A percentile compares a stretch with the other conserved stretches of the same genome.
These are phyloP conservation scores for Drosophila flavopinicola DNA, from an alignment of 2,888 invertebrate species.

Conservation along the genomic window DNA sequence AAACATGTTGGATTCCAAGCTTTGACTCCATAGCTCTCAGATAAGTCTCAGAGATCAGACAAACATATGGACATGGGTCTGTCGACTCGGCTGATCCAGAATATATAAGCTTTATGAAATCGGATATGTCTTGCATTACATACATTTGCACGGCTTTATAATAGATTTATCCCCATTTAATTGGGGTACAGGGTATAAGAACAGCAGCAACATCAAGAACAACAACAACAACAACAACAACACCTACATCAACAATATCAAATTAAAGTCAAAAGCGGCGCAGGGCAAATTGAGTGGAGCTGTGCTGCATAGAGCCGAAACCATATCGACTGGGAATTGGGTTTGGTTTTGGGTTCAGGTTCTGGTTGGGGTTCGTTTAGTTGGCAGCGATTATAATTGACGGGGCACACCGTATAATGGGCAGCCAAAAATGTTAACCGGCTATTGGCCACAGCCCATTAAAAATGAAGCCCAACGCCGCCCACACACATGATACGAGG, in stretches of 20 bases:
- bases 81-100: no score
- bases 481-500: background rate
- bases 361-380: conserved; percentile 6
- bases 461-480: conserved; percentile 41
- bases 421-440: conserved; percentile 53
- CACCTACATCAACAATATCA: conserved; percentile 67
- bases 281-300: conserved; percentile 15
- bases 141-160: no score
- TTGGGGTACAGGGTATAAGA: background rate
- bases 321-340: background rate
- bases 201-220: background rate
- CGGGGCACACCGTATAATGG: conserved; percentile 12
- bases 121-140: no score
- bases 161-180: no score
- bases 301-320: conserved; percentile 1
- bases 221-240: conserved; percentile 6
- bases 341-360: background rate
- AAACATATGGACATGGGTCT: no score
- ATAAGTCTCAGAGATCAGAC: no score
- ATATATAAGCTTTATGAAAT: no score
- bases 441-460: conserved; percentile 61
- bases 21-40: no score
- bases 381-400: conserved; percentile 44
- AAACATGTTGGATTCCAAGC: no score
- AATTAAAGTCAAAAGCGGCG: conserved; percentile 54